Percentiles rank a stretch among this genome's conserved stretches.
Conservation (phyloP, 2,113 vertebrate genomes). For the Turnix velox region DNA sequence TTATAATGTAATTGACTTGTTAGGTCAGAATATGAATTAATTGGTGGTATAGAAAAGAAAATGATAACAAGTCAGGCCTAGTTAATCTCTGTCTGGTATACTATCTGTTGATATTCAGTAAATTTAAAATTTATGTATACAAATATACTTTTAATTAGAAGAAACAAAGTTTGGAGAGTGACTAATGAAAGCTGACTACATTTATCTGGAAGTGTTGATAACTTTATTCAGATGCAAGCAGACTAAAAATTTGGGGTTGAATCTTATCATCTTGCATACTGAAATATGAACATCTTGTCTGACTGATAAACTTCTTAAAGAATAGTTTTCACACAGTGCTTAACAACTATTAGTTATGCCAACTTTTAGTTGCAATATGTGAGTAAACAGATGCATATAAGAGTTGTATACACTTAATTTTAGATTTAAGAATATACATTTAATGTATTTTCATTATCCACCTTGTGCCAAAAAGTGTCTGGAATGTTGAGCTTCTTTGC, state of each 20-base stretch:
- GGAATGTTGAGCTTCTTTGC: constrained; percentile 1
- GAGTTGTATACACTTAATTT: neutral
- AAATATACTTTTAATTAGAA: constrained; percentile 5
- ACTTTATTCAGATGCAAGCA: neutral
- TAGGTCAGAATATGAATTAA: constrained; percentile 65
- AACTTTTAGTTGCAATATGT: neutral
- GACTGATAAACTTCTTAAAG: neutral
- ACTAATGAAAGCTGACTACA: neutral
- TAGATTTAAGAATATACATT: neutral
- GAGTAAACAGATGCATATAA: neutral
- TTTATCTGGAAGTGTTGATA: neutral
- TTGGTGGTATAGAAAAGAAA: constrained; percentile 56
- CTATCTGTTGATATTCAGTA: constrained; percentile 40
- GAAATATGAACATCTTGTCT: neutral
- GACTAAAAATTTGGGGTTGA: neutral
- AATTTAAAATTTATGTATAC: constrained; percentile 7
- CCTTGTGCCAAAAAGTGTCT: too few relatives aligned
- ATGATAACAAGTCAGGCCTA: constrained; percentile 36
- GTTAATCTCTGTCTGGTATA: constrained; percentile 33
- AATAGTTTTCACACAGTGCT: neutral
- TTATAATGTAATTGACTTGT: constrained; percentile 42
- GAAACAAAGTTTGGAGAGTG: constrained; percentile 14
- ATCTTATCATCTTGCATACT: neutral
- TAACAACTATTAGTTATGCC: neutral
- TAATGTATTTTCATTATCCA: neutral